phyloP scores from a whole-genome alignment of 2,797 vertebrate genomes.

The Myioborus melanocephalus region DNA sequence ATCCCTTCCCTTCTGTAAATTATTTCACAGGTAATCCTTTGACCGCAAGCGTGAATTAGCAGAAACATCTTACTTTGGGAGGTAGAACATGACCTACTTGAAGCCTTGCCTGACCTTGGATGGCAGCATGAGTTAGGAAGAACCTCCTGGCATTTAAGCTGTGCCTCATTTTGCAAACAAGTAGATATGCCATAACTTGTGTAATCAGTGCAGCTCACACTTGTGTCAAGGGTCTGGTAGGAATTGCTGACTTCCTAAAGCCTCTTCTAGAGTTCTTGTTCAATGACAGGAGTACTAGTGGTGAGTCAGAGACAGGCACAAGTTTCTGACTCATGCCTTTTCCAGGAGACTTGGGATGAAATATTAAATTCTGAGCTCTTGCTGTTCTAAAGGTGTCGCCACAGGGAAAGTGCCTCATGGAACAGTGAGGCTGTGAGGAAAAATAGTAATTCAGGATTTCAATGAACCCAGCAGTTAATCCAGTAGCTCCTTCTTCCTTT shows the following conservation, averaged over 20 bases:
- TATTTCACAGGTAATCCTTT: not conserved
- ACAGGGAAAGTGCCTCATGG: accelerated
- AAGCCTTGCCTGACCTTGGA: not conserved
- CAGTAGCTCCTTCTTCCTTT: not conserved
- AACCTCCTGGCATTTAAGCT: not conserved
- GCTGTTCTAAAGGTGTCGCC: not conserved
- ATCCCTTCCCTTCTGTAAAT: not conserved
- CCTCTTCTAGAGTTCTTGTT: not conserved
- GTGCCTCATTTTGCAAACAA: not conserved
- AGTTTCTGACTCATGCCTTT: not conserved
- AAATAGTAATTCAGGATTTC: not conserved
- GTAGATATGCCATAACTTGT: not conserved
- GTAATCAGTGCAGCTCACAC: not conserved
- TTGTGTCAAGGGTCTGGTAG: not conserved
- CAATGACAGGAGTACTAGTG: not conserved
- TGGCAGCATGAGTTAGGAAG: not conserved
- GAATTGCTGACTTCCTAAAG: not conserved
- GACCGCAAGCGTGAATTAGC: not conserved
- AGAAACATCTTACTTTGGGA: not conserved
- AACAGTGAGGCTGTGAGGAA: not conserved
- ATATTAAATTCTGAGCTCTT: not conserved
- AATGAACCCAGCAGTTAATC: not conserved
- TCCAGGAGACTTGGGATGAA: not conserved
- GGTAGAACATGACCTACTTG: not conserved
- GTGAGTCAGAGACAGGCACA: not conserved